Conservation (phyloP, 2,888 invertebrate genomes). For the Microctonus aethiopoides region DNA sequence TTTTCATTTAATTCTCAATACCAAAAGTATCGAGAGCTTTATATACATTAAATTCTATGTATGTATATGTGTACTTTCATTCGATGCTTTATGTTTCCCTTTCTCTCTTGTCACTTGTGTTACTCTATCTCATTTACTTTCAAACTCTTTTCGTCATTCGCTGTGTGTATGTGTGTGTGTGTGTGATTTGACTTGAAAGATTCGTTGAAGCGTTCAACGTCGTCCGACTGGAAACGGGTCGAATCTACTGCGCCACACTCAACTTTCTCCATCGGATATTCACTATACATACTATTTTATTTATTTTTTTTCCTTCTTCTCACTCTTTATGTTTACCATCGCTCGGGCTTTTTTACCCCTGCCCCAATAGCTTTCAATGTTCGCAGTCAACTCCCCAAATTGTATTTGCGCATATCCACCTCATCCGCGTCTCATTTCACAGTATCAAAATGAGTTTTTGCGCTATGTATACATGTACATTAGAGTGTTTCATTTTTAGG, state of each 20-base stretch:
- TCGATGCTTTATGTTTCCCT: conserved; percentile 19
- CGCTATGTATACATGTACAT: too few relatives aligned
- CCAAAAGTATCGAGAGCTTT: conserved; percentile 26
- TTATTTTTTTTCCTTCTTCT: background rate
- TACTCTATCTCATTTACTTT: conserved; percentile 6
- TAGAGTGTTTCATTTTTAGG: too few relatives aligned
- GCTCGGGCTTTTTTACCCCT: background rate
- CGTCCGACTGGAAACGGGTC: conserved; percentile 32
- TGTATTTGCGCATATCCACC: conserved; percentile 14
- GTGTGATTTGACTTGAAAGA: conserved; percentile 27
- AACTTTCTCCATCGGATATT: background rate
- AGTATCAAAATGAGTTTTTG: conserved; percentile 50
- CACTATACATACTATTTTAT: background rate
- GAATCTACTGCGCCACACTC: conserved; percentile 23
- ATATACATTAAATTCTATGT: background rate
- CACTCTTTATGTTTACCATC: background rate
- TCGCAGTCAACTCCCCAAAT: conserved; percentile 8
- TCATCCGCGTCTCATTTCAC: conserved; percentile 47
- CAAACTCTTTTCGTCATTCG: background rate
- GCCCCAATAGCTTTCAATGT: background rate
- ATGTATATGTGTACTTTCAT: background rate
- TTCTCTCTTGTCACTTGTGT: background rate
- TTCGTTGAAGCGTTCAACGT: conserved; percentile 29
- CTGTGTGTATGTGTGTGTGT: too few relatives aligned
- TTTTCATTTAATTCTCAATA: conserved; percentile 32